Evolutionary conservation across 2,797 vertebrate species (phyloP), one percentile per base, ranked within the genome.

Genomic region (Champsocephalus gunnari): DNA sequence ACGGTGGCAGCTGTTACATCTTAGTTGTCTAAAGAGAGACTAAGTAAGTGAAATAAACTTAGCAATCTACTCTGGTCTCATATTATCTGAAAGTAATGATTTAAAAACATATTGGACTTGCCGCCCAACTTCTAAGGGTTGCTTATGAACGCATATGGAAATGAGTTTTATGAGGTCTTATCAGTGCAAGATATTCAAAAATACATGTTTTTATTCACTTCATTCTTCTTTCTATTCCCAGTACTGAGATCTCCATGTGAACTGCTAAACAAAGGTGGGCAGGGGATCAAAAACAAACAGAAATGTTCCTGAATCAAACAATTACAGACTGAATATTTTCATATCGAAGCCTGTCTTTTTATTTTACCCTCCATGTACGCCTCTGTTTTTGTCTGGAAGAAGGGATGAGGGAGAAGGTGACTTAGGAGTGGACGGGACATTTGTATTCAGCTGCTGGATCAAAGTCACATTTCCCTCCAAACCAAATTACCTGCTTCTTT

Each of bases 361-460:
- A 34, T 75, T 68, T 59, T 66, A 54, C 14, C 47, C 28, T 74
- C 59, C 54, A 9, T 38, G 34, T 38, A 38, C 34, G 67, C 80
- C 69, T 74, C 38, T 58, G 69, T 80, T 60, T 54, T 61, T 66
- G 49, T 83, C 83, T 38, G 49, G 38, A 73, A 80, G 66, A 64
- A 38, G 6, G 34, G 34, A 38, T 69, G 43, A 75, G 60, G 54
- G 51, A 59, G 49, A 62, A 61, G 69, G 81, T 64, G 73, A 75
- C 79, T 87, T 67, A 76, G 58, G 45, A 85, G 78, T 69, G 66
- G 75, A 75, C 83, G 79, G 76, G 71, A 77, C 65, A 91, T 93
- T 90, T 91, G 83, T 87, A 91, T 93, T 88, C 84, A 91, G 88
- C 80, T 81, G 84, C 71, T 77, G 69, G 82, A 93, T 94, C 89